Base-by-base conservation (phyloP, 2,113 vertebrate genomes). In the Athene noctua region DNA sequence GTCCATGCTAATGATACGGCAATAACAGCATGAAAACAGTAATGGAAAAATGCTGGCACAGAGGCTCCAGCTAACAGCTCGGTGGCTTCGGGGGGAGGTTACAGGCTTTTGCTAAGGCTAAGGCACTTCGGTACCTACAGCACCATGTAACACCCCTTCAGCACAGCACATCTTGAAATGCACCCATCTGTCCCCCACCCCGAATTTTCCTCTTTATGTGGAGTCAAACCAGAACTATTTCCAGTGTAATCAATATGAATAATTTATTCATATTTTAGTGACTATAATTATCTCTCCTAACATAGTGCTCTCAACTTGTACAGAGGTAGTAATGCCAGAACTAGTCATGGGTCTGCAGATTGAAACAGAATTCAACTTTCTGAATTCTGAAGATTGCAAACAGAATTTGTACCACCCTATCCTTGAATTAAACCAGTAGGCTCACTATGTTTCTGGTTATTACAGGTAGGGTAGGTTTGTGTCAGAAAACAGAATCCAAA, bases 401-500 rank as follows among this genome's bases (percentile, higher is more conserved):
- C 6, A 81, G 61, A 86, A 91, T 73, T 77, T 65, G 10, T 77
- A 72, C 36, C 62, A 84, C 38, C 20, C 52, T 68, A 75, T 49
- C 65, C 18, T 67, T 72, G 36, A 84, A 79, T 92, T 92, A 79
- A 88, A 80, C 34, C 52, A 34, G 51, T 18, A 75, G 57, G 44
- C 30, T 93, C 40, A 58, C 49, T 61, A 23, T 1, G 1, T 75
- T 92, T 78, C 80, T 93, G n/a, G 47, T 84, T 89, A 63, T 94
- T 79, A 75, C 46, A 78, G 52, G 52, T 72, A 59, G 34, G 36
- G 78, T 27, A 92, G 54, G 21, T 94, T 79, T 74, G 46, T 82
- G n/a, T 57, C 47, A 26, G 42, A 86, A 96, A 92, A 81, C 70
- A 95, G 88, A 94, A 90, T 82, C 22, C 73, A 81, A 91, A 92